Percentiles rank a stretch among this genome's conserved stretches.
These are phyloP conservation scores for Rhagium mordax DNA, from an alignment of 2,888 invertebrate species.

Conservation along the genomic window DNA sequence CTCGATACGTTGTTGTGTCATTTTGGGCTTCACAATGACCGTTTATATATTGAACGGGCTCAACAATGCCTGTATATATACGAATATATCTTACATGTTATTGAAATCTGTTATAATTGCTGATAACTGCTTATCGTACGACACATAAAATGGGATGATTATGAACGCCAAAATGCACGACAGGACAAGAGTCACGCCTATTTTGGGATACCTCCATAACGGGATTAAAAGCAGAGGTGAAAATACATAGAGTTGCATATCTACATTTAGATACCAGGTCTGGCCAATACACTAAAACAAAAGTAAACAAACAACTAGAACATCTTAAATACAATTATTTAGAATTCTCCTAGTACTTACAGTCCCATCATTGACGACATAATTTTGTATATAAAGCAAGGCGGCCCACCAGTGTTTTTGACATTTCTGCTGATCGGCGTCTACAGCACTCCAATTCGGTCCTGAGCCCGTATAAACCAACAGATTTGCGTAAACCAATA, in stretches of 20 bases:
- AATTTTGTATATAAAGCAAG: conserved; percentile 60
- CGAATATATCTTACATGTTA: too few species aligned
- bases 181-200: conserved; percentile 20
- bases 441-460: conserved; percentile 68
- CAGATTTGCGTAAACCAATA: conserved; percentile 69
- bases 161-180: too few species aligned
- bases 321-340: too few species aligned
- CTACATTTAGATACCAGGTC: conserved; percentile 74
- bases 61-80: too few species aligned
- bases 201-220: conserved; percentile 65
- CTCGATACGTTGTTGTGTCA: too few species aligned
- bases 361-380: conserved; percentile 45
- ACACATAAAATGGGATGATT: too few species aligned
- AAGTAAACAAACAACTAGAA: neutral
- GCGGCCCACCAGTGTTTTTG: conserved; percentile 60
- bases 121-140: too few species aligned
- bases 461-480: conserved; percentile 71
- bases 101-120: too few species aligned
- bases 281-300: conserved; percentile 70
- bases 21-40: too few species aligned
- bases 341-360: too few species aligned
- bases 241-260: conserved; percentile 73
- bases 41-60: too few species aligned
- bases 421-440: conserved; percentile 49
- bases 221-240: conserved; percentile 71